Evolutionary conservation across 2,888 invertebrate species (phyloP).

Genomic region (Entomobrya multifasciata): DNA sequence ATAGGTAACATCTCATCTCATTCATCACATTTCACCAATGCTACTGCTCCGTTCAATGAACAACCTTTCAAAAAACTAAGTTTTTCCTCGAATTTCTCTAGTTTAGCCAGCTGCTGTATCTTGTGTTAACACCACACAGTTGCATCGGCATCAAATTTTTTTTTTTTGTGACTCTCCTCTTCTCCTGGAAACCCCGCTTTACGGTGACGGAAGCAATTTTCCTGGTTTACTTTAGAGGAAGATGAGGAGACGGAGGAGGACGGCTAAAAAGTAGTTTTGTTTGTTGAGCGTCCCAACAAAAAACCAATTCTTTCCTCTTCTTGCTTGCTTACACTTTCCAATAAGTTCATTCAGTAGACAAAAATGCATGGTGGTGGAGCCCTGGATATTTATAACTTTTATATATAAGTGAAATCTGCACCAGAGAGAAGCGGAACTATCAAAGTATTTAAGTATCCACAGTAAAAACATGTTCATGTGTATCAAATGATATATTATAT

Average conservation of each 20-base stretch:
- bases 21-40: conserved; percentile 68
- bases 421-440: not conserved
- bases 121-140: conserved; percentile 63
- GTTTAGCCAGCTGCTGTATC: conserved; percentile 65
- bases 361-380: not conserved
- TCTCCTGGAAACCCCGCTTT: conserved; percentile 18
- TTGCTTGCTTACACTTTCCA: conserved; percentile 4
- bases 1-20: conserved; percentile 62
- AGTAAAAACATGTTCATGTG: too few species aligned
- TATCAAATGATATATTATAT: too few species aligned
- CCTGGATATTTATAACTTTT: not conserved
- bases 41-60: conserved; percentile 36
- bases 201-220: conserved; percentile 53
- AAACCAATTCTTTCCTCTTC: conserved; percentile 19
- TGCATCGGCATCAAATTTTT: conserved; percentile 5
- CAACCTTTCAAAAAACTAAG: conserved; percentile 63
- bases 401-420: conserved; percentile 1
- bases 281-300: too few species aligned
- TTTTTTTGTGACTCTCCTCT: conserved; percentile 16
- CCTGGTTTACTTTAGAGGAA: not conserved
- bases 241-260: not conserved
- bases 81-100: conserved; percentile 40
- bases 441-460: too few species aligned
- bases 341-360: conserved; percentile 12
- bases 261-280: not conserved